Percentiles rank a stretch among this genome's conserved stretches.
Conservation (phyloP, 2,888 invertebrate genomes). For the Protophormia terraenovae region DNA sequence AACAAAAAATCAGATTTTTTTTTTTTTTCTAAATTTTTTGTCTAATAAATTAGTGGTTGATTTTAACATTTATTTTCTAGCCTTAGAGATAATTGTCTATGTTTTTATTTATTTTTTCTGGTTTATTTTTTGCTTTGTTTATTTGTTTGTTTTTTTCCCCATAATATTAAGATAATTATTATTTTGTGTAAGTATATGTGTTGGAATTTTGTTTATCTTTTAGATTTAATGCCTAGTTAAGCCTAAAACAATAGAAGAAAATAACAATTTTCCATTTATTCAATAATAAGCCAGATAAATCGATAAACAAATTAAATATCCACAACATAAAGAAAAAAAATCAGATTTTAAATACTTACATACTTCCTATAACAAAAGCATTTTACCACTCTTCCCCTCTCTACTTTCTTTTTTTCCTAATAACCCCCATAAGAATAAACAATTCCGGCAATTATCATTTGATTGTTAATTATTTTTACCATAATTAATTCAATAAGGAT, state of each 20-base stretch:
- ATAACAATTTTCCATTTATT: neutral
- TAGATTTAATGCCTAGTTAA: neutral
- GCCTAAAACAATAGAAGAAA: neutral
- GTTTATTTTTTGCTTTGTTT: neutral
- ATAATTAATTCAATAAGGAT: constrained; percentile 8
- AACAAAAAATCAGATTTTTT: neutral
- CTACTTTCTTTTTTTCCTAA: neutral
- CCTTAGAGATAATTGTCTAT: neutral
- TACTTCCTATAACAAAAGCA: too few relatives aligned
- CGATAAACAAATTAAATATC: neutral
- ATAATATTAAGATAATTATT: neutral
- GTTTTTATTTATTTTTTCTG: neutral
- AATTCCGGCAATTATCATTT: neutral
- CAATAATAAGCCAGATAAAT: neutral
- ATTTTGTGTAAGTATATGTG: neutral
- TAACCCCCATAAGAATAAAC: neutral
- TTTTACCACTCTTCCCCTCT: too few relatives aligned
- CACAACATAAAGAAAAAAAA: neutral
- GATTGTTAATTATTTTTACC: constrained; percentile 9
- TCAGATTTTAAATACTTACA: neutral
- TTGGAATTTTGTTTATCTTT: neutral
- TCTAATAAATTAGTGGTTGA: neutral
- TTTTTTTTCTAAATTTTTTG: neutral
- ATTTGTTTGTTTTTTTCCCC: too few relatives aligned
- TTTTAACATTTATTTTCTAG: neutral